Base-by-base conservation (phyloP, 2,113 vertebrate species). In the Abramis brama region DNA sequence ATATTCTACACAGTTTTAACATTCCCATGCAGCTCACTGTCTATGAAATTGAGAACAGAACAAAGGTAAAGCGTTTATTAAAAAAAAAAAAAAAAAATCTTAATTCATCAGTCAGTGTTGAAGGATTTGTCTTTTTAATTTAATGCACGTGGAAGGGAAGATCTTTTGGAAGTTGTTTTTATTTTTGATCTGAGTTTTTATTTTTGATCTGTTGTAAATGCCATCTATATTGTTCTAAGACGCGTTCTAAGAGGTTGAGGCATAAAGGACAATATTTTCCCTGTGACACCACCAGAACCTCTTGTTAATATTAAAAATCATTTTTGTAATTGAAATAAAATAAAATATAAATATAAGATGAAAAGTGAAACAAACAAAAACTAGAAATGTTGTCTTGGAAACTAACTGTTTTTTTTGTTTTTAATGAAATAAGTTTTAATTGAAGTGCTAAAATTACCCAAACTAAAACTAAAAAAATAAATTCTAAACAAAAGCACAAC, bases 1-100 rank as follows among this genome's bases (percentile, higher is more conserved):
- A 99, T 94, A 97, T 99, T 92, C 95, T 99, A 90, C 98, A 99
- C 94, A 99, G 98, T 93, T 99, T 99, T 92, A 99, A 99, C 94
- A 97, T 99, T 95, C 98, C 98, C 91, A 99, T 99, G 98, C 98
- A 99, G 95, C 96, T 99, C 78, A 95, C 94, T 89, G 97, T 99
- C 92, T 96, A 98, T 74, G 98, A 98, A 91, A 98, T 99, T 87
- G 98, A 99, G 93, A 97, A 98, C 91, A 96, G 97, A 91, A 99
- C 98, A 19, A 97, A 97, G 97, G 98, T 99, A 95, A 55, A 94
- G 96, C 39, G 7, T 50, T 64, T 13, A 27, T 33, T 11, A 2
- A 43, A 43, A 43, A 43, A 68, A 33, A 19, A 33, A n/a, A n/a
- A n/a, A n/a, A n/a, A n/a, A n/a, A n/a, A n/a, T n/a, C n/a, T n/a